These are phyloP conservation scores for Neotoxoptera formosana DNA, from an alignment of 1,140 invertebrate species.

Conservation along the genomic window DNA sequence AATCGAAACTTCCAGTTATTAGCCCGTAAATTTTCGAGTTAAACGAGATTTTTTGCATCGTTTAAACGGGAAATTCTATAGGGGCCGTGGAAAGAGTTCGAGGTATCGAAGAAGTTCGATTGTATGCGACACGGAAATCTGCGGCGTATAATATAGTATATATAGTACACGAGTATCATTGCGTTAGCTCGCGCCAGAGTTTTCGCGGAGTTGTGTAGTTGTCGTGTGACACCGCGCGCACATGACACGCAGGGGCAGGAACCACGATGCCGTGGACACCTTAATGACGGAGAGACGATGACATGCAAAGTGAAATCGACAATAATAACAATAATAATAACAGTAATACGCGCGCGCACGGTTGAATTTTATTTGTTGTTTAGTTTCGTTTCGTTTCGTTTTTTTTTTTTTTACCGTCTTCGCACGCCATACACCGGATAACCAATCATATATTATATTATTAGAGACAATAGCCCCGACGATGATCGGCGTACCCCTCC, in stretches of 20 bases:
- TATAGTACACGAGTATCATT: background rate
- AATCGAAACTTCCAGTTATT: too few species aligned
- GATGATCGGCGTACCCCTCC: conserved; percentile 16
- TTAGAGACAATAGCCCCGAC: conserved; percentile 39
- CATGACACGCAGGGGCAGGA: conserved; percentile 36
- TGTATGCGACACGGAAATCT: background rate
- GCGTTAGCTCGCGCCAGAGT: background rate
- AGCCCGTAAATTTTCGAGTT: too few species aligned
- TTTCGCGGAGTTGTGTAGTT: background rate
- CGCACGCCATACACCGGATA: conserved; percentile 45
- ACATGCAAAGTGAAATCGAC: conserved; percentile 39
- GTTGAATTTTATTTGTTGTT: background rate
- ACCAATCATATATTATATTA: conserved; percentile 25
- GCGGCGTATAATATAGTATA: too few species aligned
- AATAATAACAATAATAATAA: conserved; percentile 12
- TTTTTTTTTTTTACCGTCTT: conserved; percentile 24
- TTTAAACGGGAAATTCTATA: too few species aligned
- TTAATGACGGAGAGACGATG: conserved; percentile 36
- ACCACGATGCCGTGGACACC: conserved; percentile 44
- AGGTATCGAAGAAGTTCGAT: too few species aligned
- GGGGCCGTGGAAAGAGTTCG: too few species aligned
- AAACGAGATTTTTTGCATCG: too few species aligned
- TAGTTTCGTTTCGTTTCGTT: background rate
- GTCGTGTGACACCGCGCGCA: background rate
- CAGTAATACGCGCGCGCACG: background rate